Conservation (phyloP, 2,888 invertebrate genomes). For the Diarsia rubi region DNA sequence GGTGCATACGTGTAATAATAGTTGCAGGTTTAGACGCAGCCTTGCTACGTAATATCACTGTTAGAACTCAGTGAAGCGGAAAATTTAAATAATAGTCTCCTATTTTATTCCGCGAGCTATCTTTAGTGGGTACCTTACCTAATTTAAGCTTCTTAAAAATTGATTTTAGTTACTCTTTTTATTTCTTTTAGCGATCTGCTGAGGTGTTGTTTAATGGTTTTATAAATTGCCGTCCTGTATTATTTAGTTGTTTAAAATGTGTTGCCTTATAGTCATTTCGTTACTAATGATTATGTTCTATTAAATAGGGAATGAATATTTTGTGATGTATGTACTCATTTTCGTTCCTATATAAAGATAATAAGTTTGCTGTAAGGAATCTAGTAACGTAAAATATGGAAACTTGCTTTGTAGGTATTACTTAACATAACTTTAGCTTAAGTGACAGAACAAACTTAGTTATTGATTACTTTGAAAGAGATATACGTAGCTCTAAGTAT, state of each 20-base stretch:
- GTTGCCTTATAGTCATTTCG: slow-evolving; percentile 8
- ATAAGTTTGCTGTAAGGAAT: neutral
- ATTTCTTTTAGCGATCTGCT: slow-evolving; percentile 1
- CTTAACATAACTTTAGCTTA: slow-evolving; percentile 42
- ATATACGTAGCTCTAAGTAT: neutral
- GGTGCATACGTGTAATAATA: slow-evolving; percentile 15
- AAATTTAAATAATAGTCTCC: slow-evolving; percentile 38
- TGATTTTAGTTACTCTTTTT: neutral
- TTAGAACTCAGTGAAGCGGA: slow-evolving; percentile 36
- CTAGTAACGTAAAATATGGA: neutral
- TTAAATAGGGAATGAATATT: neutral
- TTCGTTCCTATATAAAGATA: neutral
- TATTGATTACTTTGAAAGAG: slow-evolving; percentile 52
- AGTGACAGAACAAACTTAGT: slow-evolving; percentile 35
- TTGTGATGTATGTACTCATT: neutral
- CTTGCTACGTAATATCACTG: slow-evolving; percentile 31
- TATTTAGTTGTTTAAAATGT: slow-evolving; percentile 22
- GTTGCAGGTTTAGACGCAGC: slow-evolving; percentile 12
- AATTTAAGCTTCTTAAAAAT: slow-evolving; percentile 19
- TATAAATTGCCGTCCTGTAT: slow-evolving; percentile 56
- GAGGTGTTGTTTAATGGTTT: slow-evolving; percentile 16
- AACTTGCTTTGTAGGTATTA: slow-evolving; percentile 49
- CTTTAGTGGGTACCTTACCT: neutral
- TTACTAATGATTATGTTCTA: neutral
- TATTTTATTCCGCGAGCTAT: slow-evolving; percentile 31